A percentile compares a stretch with the other conserved stretches of the same genome.
Conservation (phyloP, 2,797 vertebrate genomes). For the Hoplostethus atlanticus region DNA sequence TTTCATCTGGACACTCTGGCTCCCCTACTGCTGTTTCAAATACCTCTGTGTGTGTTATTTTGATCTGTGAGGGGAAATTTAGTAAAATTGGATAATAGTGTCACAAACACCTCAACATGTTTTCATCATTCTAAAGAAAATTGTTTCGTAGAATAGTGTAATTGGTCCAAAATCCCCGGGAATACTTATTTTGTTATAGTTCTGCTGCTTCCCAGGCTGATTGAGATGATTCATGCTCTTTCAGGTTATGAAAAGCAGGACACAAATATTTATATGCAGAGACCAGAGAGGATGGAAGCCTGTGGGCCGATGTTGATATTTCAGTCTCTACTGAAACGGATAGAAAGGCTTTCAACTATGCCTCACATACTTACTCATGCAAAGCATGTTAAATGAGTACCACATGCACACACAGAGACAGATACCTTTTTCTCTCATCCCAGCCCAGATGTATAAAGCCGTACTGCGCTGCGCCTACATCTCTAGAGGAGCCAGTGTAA, state of each 20-base stretch:
- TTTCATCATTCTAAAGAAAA: background rate
- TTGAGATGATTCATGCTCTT: background rate
- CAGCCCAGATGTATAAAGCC: background rate
- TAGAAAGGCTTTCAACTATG: constrained; percentile 55
- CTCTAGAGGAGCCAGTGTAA: constrained; percentile 22
- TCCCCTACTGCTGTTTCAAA: background rate
- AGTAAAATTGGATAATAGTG: background rate
- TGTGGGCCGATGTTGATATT: constrained; percentile 49
- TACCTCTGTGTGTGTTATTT: background rate
- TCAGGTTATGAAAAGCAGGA: constrained; percentile 29
- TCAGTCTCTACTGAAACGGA: constrained; percentile 63
- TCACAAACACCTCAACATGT: too few species aligned
- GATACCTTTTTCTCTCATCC: constrained; percentile 31
- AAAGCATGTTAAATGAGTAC: constrained; percentile 63
- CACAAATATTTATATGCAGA: constrained; percentile 34
- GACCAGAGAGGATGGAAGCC: constrained; percentile 44
- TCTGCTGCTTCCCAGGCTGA: background rate
- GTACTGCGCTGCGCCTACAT: constrained; percentile 26
- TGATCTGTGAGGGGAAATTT: background rate
- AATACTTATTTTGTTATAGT: background rate
- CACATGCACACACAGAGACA: constrained; percentile 53
- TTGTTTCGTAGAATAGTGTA: background rate
- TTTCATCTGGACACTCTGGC: background rate
- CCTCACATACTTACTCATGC: constrained; percentile 56
- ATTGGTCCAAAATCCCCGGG: background rate